These are phyloP conservation scores for Zaprionus inermis DNA, from an alignment of 1,140 invertebrate species.

Conservation along the genomic window DNA sequence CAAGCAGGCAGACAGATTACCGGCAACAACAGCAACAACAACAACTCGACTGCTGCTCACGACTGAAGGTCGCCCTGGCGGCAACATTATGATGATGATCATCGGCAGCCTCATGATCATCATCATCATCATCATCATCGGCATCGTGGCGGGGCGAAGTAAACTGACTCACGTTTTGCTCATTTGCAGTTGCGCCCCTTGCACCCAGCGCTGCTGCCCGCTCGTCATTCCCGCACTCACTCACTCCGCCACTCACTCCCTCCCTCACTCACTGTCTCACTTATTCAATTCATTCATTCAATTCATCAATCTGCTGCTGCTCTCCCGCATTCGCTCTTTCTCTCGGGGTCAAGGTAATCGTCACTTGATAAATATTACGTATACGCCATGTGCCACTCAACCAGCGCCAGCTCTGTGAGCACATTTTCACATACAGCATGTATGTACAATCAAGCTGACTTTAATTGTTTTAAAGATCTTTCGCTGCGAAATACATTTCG, in stretches of 20 bases:
- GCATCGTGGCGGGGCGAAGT: slow-evolving; percentile 24
- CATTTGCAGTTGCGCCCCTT: slow-evolving; percentile 61
- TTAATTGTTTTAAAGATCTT: slow-evolving; percentile 8
- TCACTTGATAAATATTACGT: slow-evolving; percentile 68
- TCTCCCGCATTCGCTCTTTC: slow-evolving; percentile 20
- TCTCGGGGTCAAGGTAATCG: slow-evolving; percentile 71
- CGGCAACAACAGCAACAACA: slow-evolving; percentile 21
- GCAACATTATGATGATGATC: slow-evolving; percentile 6
- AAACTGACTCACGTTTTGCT: slow-evolving; percentile 72
- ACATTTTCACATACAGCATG: background rate
- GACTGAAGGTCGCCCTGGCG: slow-evolving; percentile 50
- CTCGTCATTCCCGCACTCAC: slow-evolving; percentile 33
- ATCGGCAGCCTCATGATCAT: too few relatives aligned
- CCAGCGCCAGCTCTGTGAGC: slow-evolving; percentile 5
- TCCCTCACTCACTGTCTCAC: slow-evolving; percentile 26
- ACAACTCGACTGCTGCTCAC: slow-evolving; percentile 22
- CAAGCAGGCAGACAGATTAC: slow-evolving; percentile 65
- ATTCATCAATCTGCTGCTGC: slow-evolving; percentile 14
- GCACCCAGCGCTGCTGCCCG: slow-evolving; percentile 26
- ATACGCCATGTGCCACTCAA: slow-evolving; percentile 39
- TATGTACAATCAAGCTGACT: background rate
- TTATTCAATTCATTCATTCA: slow-evolving; percentile 56
- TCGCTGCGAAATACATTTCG: background rate
- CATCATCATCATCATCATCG: slow-evolving; percentile 35
- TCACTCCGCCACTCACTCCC: slow-evolving; percentile 50